Base-by-base conservation (phyloP, 2,888 invertebrate species). In the Pocota personata region DNA sequence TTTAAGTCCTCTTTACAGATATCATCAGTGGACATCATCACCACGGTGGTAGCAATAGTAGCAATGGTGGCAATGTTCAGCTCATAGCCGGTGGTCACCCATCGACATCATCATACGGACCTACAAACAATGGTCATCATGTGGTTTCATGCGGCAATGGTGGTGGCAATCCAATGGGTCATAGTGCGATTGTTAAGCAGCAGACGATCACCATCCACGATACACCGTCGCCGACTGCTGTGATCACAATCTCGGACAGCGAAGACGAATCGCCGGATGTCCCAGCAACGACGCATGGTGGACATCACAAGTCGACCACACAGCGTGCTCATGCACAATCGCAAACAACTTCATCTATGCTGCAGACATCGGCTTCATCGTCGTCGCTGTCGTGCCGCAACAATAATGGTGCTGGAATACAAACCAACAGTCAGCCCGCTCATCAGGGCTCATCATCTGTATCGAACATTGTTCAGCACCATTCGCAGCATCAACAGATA, bases 201-300 rank as follows among this genome's bases (percentile, higher is more conserved):
- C 98, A 97, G 90, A 98, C 98, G 14, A 98, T 98, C 91, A 98
- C 98, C 75, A 98, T 98, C 89, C 95, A 97, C 88, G 98, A 98
- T 93, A 98, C 98, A 27, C 98, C 98, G 0, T 98, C 98, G 32
- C 98, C 98, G 2, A 96, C 98, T 52, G 97, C 98, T 75, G 98
- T 98, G 89, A 98, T 99, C 90, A 98, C 98, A 48, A 98, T 98
- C 90, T 97, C 97, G 16, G 98, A 98, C 91, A 98, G 98, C 89
- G 98, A 98, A 91, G 98, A 98, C 91, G 98, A 98, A 90, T 93
- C 94, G 71, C 93, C 93, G 7, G 93, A 92, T 75, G 86, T 89
- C n/a, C 89, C 89, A 35, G 77, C 79, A 52, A 86, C 87, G 24
- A 88, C 88, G 5, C 77, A 87, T 7, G 69, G 73, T 62, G 82